phyloP scores from a whole-genome alignment of 2,888 invertebrate species.

The Tortricodes alternella region DNA sequence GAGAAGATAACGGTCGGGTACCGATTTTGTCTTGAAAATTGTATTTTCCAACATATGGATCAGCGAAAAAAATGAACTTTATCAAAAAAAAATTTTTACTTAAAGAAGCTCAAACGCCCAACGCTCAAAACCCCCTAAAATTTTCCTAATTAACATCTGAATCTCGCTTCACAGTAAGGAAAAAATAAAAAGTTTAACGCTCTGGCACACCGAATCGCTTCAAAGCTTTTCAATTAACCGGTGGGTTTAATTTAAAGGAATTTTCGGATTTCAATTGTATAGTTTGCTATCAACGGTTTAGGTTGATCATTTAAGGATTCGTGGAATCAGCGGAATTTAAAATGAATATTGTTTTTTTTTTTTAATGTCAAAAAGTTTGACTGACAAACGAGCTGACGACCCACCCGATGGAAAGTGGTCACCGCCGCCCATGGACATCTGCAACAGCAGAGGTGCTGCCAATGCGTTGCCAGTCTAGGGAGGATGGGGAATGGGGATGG shows the following conservation, averaged over 20 bases:
- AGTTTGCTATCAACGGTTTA: conserved; percentile 19
- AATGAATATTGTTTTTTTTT: too few relatives aligned
- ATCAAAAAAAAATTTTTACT: too few relatives aligned
- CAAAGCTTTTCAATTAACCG: conserved; percentile 35
- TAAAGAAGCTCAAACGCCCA: not conserved
- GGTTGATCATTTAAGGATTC: conserved; percentile 13
- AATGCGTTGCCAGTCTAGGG: too few relatives aligned
- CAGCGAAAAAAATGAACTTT: too few relatives aligned
- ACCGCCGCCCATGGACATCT: too few relatives aligned
- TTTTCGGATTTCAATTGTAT: conserved; percentile 16
- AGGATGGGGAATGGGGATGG: too few relatives aligned
- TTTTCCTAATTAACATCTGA: conserved; percentile 2
- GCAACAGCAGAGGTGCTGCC: too few relatives aligned
- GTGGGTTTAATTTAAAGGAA: conserved; percentile 36
- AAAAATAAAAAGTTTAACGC: not conserved
- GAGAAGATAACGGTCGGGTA: too few relatives aligned
- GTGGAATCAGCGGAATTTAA: not conserved
- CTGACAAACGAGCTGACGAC: not conserved
- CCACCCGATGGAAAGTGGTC: too few relatives aligned
- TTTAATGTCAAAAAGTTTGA: too few relatives aligned
- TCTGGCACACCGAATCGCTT: not conserved
- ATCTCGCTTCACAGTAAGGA: not conserved
- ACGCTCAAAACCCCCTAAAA: not conserved
- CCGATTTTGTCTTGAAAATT: too few relatives aligned
- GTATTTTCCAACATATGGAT: too few relatives aligned